Conservation (phyloP, 2,113 vertebrate genomes). For the Mus pahari region DNA sequence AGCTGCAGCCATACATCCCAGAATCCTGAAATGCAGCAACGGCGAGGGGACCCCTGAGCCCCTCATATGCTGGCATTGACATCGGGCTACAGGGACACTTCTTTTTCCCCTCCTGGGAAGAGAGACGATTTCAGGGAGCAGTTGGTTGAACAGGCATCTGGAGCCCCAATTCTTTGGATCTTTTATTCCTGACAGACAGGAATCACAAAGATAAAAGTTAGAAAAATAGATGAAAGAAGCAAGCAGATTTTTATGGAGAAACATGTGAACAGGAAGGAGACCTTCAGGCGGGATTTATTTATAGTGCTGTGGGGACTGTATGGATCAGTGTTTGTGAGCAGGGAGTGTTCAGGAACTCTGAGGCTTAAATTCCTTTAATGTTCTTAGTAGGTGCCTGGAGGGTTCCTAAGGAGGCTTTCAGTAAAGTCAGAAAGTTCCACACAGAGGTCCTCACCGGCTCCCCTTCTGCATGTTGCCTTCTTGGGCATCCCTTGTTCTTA, state of each 20-base stretch:
- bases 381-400: slow-evolving; percentile 5
- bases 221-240: slow-evolving; percentile 48
- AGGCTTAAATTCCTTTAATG: slow-evolving; percentile 55
- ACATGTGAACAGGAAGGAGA: slow-evolving; percentile 54
- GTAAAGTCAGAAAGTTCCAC: slow-evolving; percentile 15
- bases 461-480: background rate
- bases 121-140: background rate
- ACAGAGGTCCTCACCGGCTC: background rate
- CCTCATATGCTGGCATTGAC: background rate
- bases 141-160: slow-evolving; percentile 2
- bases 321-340: slow-evolving; percentile 26
- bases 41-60: background rate
- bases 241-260: slow-evolving; percentile 50
- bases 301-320: background rate
- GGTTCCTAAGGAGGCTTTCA: slow-evolving; percentile 39
- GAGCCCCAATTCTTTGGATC: background rate
- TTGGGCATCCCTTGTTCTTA: background rate
- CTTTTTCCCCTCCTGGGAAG: slow-evolving; percentile 15
- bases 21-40: background rate
- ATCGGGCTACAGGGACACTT: background rate
- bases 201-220: slow-evolving; percentile 44
- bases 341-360: background rate
- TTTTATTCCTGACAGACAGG: slow-evolving; percentile 33
- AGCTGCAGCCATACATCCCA: background rate
- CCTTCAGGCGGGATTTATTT: slow-evolving; percentile 49